Base-by-base conservation (phyloP, 1,140 invertebrate species). In the Drosophila obscura region DNA sequence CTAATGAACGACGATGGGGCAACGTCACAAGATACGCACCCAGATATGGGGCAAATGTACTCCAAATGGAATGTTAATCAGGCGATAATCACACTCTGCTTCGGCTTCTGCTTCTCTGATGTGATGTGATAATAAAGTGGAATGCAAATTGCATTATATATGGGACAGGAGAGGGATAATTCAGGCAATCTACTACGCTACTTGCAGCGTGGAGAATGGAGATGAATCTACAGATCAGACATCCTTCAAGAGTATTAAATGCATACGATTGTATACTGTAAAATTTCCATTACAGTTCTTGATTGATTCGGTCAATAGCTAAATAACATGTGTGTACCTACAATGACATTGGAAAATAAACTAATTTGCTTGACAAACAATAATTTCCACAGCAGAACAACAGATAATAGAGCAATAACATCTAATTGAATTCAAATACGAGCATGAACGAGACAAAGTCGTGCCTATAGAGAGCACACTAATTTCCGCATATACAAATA, bases 61-160 rank as follows among this genome's bases (percentile, higher is more conserved):
- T 85, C 77, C 61, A 80, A 80, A 65, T 49, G 50, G 63, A 72
- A 63, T 76, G 59, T 65, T 75, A 75, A 66, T 74, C 53, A 74
- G 72, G 62, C 62, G 73, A 67, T 76, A 76, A 75, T 68, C 73
- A 60, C 31, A 44, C 9, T 35, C 35, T 15, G 13, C 76, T 76
- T 1, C 19, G 1, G 19, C 19, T 19, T 1, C 19, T 19, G 19
- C 19, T 19, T 19, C 19, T 1, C 1, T 24, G 44, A 50, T 68
- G 50, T 58, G 64, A 69, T 58, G 45, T 57, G 67, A 69, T 58
- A 71, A 71, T 71, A 35, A 69, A 71, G 52, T 50, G 67, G 51
- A 31, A 51, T 53, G 35, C 15, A 72, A 73, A 73, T 72, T 49
- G 45, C 66, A 72, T 6, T 24, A 52, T 50, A 56, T 9, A 7